Base-by-base conservation (phyloP, 2,888 invertebrate genomes). In the Drosophila paranaensis region DNA sequence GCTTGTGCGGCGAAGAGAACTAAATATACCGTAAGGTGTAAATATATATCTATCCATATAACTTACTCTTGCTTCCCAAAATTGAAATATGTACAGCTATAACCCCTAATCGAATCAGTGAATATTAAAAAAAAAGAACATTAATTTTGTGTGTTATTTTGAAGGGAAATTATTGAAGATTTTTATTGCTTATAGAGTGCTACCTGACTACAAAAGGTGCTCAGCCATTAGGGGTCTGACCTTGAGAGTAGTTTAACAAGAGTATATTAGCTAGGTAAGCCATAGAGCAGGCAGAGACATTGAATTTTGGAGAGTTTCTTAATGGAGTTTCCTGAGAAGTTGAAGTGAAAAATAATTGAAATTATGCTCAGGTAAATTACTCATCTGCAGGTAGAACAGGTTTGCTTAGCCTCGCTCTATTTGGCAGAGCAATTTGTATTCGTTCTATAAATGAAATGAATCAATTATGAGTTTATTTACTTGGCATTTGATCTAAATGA, bases 81-180 rank as follows among this genome's bases (percentile, higher is more conserved):
- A 1, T 30, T 13, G 2, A 35, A 10, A 33, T 33, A 2, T 33
- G 10, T 33, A 33, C n/a, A 55, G 27, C 0, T 14, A 25, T 35
- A 43, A 35, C 1, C 11, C 11, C 8, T 55, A 43, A 43, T 20
- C 56, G 14, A 56, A 35, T 35, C 13, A 35, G 43, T 25, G 14
- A 57, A 58, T 27, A 20, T 48, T 48, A 35, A 35, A 56, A 25
- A 35, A 45, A n/a, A 6, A 4, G 20, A 56, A 43, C 56, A 35
- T 56, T 56, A 25, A 14, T 35, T 45, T 14, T n/a, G n/a, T 16
- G 33, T 30, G n/a, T n/a, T 13, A 0, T 16, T 13, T 13, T 8
- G 33, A 50, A 16, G 13, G 3, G 50, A 33, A 16, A 16, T 50
- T 11, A 10, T 20, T 20, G 20, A 20, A 20, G 20, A 20, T 2